These are phyloP conservation scores for Myzus persicae DNA, from an alignment of 1,140 invertebrate species.

Conservation along the genomic window DNA sequence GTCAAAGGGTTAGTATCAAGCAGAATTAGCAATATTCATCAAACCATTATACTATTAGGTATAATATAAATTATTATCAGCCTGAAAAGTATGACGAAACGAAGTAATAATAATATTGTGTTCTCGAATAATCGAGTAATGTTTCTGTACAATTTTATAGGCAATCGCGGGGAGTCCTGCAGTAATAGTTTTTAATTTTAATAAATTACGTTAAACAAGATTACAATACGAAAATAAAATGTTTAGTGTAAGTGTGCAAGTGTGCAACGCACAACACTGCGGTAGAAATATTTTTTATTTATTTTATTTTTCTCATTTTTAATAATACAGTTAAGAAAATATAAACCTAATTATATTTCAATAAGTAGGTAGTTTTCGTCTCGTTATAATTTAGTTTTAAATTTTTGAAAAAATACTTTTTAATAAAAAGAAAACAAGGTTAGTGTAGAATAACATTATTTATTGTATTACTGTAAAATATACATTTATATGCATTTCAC, in stretches of 20 bases:
- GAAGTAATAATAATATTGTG: background rate
- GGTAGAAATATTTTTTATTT: background rate
- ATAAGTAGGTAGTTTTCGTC: background rate
- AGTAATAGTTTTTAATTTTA: background rate
- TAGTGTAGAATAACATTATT: background rate
- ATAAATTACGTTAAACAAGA: background rate
- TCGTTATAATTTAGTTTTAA: background rate
- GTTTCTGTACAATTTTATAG: background rate
- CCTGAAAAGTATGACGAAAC: background rate
- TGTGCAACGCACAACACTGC: background rate
- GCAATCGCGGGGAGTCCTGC: background rate
- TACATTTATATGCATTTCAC: background rate
- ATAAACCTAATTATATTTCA: background rate
- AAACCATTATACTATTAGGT: background rate
- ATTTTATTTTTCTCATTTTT: background rate
- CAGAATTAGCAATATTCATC: background rate
- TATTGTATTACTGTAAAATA: background rate
- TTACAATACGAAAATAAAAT: background rate
- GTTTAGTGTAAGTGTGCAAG: background rate
- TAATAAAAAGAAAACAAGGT: slow-evolving; percentile 11
- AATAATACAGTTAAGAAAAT: background rate
- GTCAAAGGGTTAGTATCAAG: background rate
- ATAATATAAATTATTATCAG: background rate
- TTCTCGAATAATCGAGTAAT: background rate
- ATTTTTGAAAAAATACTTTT: slow-evolving; percentile 12